Evolutionary conservation across 2,888 invertebrate genomes (phyloP), one percentile per base, ranked within the genome.

Genomic region (Pelosia muscerda): DNA sequence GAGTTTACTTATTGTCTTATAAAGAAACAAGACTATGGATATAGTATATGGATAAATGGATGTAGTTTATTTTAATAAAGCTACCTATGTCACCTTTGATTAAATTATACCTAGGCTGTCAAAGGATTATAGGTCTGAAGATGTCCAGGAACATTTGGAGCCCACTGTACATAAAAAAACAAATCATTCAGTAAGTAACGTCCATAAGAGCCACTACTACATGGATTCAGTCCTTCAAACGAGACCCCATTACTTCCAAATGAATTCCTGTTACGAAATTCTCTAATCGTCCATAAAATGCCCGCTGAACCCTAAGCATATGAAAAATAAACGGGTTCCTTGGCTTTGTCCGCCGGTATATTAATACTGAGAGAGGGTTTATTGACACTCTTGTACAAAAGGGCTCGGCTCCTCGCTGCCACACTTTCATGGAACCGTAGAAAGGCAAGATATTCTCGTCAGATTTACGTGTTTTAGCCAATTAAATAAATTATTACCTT

Each of bases 321-420:
- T 80, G 75, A 75, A 82, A 84, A 83, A 81, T 78, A 83, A 84
- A 84, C 77, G 79, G 80, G 77, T 82, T 73, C 65, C 63, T 31
- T 56, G 62, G 74, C 78, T 75, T 82, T 82, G 80, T 81, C 69
- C 72, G 77, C 66, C 77, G 79, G 74, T 82, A 74, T 83, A 83
- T 77, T 81, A 82, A 81, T 77, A 69, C 74, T 69, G 69, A 53
- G 61, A 38, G 59, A 67, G 69, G 74, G 82, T 83, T 83, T 83
- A 83, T 83, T 82, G 82, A 81, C 84, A 81, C 78, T 69, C 76
- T 67, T 67, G 68, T 71, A 78, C 64, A 69, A 70, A 73, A 58
- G 69, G 69, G 54, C 25, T 59, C 25, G 34, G 66, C 31, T 59
- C 61, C 63, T 63, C 63, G 38, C 59, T 10, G 42, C 31, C 60